Conservation (phyloP, 1,140 invertebrate species). For the Saccostrea glomerata region DNA sequence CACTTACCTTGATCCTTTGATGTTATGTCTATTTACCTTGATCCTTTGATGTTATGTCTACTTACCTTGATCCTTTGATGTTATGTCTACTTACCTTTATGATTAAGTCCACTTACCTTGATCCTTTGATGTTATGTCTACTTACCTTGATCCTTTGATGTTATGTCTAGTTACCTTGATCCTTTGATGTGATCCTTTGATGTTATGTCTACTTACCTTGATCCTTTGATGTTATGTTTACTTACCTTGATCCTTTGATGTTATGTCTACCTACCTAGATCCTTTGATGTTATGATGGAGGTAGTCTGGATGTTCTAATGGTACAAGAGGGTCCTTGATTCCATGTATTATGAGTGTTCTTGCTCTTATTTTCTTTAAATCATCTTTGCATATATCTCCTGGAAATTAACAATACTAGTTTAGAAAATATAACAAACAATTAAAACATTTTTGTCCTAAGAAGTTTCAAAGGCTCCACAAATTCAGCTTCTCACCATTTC, state of each 20-base stretch:
- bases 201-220: constrained; percentile 79
- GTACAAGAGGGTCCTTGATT: constrained; percentile 88
- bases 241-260: not conserved
- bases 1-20: no score
- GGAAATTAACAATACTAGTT: not conserved
- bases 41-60: not conserved
- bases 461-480: not conserved
- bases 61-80: constrained; percentile 78
- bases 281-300: constrained; percentile 85
- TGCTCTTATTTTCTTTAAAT: constrained; percentile 83
- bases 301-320: constrained; percentile 85
- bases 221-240: constrained; percentile 83
- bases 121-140: constrained; percentile 75
- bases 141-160: not conserved
- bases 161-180: constrained; percentile 80
- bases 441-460: no score
- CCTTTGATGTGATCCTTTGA: constrained; percentile 80
- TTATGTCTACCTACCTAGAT: constrained; percentile 80
- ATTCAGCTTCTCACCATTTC: constrained; percentile 64
- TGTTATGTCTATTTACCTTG: not conserved
- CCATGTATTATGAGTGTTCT: constrained; percentile 91
- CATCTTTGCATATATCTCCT: constrained; percentile 87
- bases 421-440: no score
- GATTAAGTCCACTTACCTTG: not conserved
- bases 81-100: no score